These are phyloP conservation scores for Acrocera orbiculus DNA, from an alignment of 2,888 invertebrate species.

Conservation along the genomic window DNA sequence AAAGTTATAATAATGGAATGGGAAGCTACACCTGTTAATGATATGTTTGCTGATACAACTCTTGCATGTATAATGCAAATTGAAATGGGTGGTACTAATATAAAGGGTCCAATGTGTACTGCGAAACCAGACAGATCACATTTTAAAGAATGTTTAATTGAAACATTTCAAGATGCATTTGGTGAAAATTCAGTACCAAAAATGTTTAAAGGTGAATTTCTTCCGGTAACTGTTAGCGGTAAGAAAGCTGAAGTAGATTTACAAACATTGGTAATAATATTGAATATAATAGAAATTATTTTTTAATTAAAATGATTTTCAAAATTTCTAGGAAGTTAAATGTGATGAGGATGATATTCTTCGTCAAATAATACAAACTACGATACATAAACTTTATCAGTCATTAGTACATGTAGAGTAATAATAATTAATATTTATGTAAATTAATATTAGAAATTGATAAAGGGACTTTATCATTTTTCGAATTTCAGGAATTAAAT, in stretches of 20 bases:
- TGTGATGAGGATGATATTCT: conserved; percentile 67
- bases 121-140: conserved; percentile 76
- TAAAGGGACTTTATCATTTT: no score
- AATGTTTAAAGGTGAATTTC: conserved; percentile 76
- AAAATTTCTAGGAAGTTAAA: conserved; percentile 45
- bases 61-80: conserved; percentile 76
- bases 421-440: conserved; percentile 1
- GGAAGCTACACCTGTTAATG: conserved; percentile 86
- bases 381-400: conserved; percentile 67
- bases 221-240: conserved; percentile 70
- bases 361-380: conserved; percentile 69
- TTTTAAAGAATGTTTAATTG: conserved; percentile 51
- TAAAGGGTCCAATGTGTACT: conserved; percentile 41
- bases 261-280: conserved; percentile 39
- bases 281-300: no score
- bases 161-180: conserved; percentile 65
- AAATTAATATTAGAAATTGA: no score
- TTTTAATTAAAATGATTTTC: no score
- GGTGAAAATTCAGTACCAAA: conserved; percentile 87
- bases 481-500: no score
- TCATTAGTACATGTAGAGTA: conserved; percentile 43
- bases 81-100: conserved; percentile 44
- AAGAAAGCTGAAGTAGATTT: conserved; percentile 76
- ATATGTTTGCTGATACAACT: conserved; percentile 96
- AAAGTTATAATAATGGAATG: conserved; percentile 82